These are phyloP conservation scores for Axinella damicornis DNA, from an alignment of 37 sponge, comb jelly and placozoan species.

Conservation along the genomic window DNA sequence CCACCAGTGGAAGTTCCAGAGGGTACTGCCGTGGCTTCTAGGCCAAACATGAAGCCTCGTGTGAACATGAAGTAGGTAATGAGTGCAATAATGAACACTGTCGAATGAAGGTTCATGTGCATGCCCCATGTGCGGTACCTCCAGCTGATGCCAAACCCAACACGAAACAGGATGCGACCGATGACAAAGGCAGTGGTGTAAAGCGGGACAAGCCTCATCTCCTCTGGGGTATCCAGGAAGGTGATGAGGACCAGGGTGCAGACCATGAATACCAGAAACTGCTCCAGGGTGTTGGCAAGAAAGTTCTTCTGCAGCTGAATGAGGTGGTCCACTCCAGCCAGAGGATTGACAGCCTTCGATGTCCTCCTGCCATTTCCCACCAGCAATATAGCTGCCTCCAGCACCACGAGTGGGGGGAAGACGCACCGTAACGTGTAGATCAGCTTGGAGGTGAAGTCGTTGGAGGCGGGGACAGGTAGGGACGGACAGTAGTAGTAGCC, in stretches of 20 bases:
- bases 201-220: constrained; percentile 58
- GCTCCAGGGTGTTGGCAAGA: constrained; percentile 62
- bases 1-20: no score
- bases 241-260: constrained; percentile 17
- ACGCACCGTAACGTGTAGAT: constrained; percentile 50
- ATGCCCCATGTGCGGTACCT: constrained; percentile 56
- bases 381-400: constrained; percentile 3
- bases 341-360: constrained; percentile 14
- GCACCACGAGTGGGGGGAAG: constrained; percentile 38
- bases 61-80: constrained; percentile 42
- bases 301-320: constrained; percentile 50
- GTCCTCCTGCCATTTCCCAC: not conserved
- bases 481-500: constrained; percentile 21
- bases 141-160: constrained; percentile 57
- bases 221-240: constrained; percentile 29
- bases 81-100: not conserved
- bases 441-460: constrained; percentile 8
- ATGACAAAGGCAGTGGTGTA: constrained; percentile 33
- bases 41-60: constrained; percentile 22
- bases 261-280: constrained; percentile 11
- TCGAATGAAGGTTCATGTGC: constrained; percentile 27
- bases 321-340: constrained; percentile 59
- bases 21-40: no score
- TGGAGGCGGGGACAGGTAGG: constrained; percentile 44
- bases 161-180: constrained; percentile 50